These are phyloP conservation scores for Cepphus grylle DNA, from an alignment of 2,113 vertebrate species.

Conservation along the genomic window DNA sequence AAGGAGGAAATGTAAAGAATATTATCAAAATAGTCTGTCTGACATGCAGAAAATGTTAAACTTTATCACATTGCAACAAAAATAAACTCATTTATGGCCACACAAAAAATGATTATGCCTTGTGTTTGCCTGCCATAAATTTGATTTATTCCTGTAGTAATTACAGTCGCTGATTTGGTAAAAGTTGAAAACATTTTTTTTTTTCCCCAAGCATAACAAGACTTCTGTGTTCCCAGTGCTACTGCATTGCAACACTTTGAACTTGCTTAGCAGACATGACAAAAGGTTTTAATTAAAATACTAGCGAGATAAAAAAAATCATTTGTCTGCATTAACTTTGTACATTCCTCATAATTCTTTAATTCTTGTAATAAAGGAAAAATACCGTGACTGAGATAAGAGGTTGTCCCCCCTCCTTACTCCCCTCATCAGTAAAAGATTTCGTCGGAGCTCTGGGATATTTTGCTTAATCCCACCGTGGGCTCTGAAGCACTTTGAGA, in stretches of 20 bases:
- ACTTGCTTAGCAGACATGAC: conserved; percentile 66
- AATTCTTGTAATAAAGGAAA: conserved; percentile 54
- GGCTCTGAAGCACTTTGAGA: neutral
- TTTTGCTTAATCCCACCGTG: neutral
- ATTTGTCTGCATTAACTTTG: conserved; percentile 62
- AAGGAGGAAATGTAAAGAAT: conserved; percentile 62
- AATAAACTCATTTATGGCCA: conserved; percentile 57
- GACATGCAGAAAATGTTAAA: conserved; percentile 61
- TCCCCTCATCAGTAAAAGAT: neutral
- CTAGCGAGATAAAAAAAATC: conserved; percentile 43
- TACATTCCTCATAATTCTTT: conserved; percentile 48
- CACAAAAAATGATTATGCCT: conserved; percentile 52
- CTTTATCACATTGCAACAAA: conserved; percentile 58
- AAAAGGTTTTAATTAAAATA: conserved; percentile 77
- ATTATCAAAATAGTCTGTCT: conserved; percentile 64
- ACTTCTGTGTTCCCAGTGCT: conserved; percentile 8
- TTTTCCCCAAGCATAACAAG: conserved; percentile 27
- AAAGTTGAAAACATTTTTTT: conserved; percentile 65
- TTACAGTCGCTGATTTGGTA: conserved; percentile 50
- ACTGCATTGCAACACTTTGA: conserved; percentile 58
- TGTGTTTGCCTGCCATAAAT: conserved; percentile 65
- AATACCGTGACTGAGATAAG: conserved; percentile 34
- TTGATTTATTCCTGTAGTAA: conserved; percentile 71
- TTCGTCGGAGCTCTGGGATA: neutral
- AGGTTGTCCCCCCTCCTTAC: neutral